phyloP scores from a whole-genome alignment of 2,888 invertebrate species.

The Coenonympha glycerion region DNA sequence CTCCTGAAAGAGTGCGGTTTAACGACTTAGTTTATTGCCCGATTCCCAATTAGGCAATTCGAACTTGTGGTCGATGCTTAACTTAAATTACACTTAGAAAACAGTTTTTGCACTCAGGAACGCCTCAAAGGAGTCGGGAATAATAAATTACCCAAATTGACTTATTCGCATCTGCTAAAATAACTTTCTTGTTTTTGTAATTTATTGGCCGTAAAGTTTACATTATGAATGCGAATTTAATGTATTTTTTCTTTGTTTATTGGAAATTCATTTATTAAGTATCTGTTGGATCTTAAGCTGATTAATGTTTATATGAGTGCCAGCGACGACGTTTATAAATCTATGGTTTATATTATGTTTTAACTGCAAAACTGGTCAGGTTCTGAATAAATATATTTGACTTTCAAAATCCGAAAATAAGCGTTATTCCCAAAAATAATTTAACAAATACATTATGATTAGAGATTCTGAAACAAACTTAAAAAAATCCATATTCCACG shows the following conservation, averaged over 20 bases:
- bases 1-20: conserved; percentile 23
- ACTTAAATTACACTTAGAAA: conserved; percentile 27
- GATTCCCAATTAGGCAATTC: conserved; percentile 28
- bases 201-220: neutral
- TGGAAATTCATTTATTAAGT: too few relatives aligned
- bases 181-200: neutral
- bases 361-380: too few relatives aligned
- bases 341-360: too few relatives aligned
- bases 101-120: conserved; percentile 22
- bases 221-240: neutral
- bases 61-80: conserved; percentile 26
- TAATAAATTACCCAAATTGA: conserved; percentile 18
- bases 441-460: too few relatives aligned
- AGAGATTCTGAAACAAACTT: too few relatives aligned
- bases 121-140: conserved; percentile 17
- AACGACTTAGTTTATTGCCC: conserved; percentile 26
- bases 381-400: too few relatives aligned
- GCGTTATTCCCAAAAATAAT: too few relatives aligned
- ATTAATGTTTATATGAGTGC: too few relatives aligned
- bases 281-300: too few relatives aligned
- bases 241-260: neutral
- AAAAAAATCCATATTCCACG: too few relatives aligned
- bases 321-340: too few relatives aligned
- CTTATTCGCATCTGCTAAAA: conserved; percentile 1
- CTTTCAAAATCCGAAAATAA: too few relatives aligned